Evolutionary conservation across 2,797 vertebrate species (phyloP), one percentile per base, ranked within the genome.

Genomic region (Heteromormyrus szaboi): DNA sequence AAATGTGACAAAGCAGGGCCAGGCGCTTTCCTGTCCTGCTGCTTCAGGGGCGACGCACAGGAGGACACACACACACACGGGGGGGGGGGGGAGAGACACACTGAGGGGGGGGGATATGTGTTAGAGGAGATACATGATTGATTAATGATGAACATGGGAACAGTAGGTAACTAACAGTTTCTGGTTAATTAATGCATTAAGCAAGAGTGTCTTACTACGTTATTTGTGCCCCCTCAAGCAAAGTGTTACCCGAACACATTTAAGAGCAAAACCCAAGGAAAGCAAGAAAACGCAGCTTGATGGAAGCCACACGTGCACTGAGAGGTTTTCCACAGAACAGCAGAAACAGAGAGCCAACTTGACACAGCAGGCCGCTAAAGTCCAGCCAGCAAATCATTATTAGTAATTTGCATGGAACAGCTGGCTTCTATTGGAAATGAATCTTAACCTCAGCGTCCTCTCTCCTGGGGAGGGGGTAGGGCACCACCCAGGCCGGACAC

Each of bases 371-470:
- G 25, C 50, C 6, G 50, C 19, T 22, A 54, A 88, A 22, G 29
- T 88, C 87, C 46, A 53, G 29, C 44, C 19, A 81, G 87, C 33
- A 81, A 88, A 51, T 81, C 6, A 81, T 76, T 79, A 41, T 22
- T 37, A 88, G 44, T 25, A 54, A 54, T 76, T 86, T 88, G 22
- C 46, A 72, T 12, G n/a, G 62, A 48, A 50, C 19, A 29, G 85
- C 44, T 53, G 62, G 44, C 51, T n/a, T 68, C 25, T 4, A 76
- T 6, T 25, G 29, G 54, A 89, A 51, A 76, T 50, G 8, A 59
- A 88, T 33, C 41, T 25, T 25, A 48, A 51, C 0, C 2, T n/a
- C n/a, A 17, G 44, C 79, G 29, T 0, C 17, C 62, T 51, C 14
- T 37, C 79, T 56, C 53, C 37, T 29, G 37, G 17, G 19, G 11